A percentile compares a stretch with the other conserved stretches of the same genome.
phyloP scores from a whole-genome alignment of 2,888 invertebrate genomes.

The Pristionchus mayeri region DNA sequence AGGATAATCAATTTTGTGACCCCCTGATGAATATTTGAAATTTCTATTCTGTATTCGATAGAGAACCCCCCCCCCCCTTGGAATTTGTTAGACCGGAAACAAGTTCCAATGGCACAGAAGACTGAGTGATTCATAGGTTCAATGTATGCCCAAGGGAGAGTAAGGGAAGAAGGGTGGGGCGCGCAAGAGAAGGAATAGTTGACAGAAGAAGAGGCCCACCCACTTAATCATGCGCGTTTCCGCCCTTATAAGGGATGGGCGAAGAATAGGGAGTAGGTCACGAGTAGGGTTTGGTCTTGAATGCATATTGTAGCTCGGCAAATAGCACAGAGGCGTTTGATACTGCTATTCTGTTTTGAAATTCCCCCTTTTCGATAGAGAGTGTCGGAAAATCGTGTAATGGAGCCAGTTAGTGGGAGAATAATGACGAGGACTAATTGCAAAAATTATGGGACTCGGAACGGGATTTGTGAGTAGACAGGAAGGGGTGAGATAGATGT shows the following conservation, averaged over 20 bases:
- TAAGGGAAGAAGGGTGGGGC: background rate
- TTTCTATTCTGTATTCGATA: too few relatives aligned
- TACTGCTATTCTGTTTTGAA: too few relatives aligned
- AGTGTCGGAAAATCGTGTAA: background rate
- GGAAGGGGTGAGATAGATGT: conserved; percentile 4
- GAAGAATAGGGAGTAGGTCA: conserved; percentile 17
- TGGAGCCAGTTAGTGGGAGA: too few relatives aligned
- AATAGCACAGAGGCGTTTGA: too few relatives aligned
- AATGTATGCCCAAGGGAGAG: background rate
- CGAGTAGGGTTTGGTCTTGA: background rate
- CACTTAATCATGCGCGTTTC: conserved; percentile 29
- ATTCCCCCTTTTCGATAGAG: too few relatives aligned
- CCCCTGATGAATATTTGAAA: background rate
- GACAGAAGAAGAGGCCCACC: background rate
- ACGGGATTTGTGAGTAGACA: background rate
- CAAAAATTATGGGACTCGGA: background rate
- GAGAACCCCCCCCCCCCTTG: too few relatives aligned
- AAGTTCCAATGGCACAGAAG: background rate
- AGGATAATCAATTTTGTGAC: background rate
- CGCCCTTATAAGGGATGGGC: background rate
- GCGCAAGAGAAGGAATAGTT: background rate
- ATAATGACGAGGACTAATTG: conserved; percentile 21
- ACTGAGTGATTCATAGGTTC: background rate
- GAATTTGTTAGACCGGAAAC: background rate
- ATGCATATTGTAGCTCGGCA: background rate